Evolutionary conservation across 2,113 vertebrate genomes (phyloP).

Genomic region (Oxyruncus cristatus): DNA sequence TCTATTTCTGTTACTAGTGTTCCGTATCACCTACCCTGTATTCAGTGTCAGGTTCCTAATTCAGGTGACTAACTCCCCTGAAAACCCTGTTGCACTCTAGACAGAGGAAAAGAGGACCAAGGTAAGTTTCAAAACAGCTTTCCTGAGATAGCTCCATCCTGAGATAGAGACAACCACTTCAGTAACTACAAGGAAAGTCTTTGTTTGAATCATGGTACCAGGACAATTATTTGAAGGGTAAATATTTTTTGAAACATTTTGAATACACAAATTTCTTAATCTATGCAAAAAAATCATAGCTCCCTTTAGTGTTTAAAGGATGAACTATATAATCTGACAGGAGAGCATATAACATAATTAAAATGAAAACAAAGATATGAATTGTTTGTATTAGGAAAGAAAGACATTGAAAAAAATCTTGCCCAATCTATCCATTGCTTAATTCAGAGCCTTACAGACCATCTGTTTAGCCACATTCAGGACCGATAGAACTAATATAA

Average conservation of each 20-base stretch:
- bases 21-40: not conserved
- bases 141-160: constrained; percentile 46
- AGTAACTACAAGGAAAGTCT: not conserved
- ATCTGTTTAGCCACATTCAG: not conserved
- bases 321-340: not conserved
- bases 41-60: not conserved
- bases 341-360: not conserved
- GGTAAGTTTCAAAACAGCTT: not conserved
- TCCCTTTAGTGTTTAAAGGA: not conserved
- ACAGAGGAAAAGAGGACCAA: not conserved
- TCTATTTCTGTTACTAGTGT: constrained; percentile 31
- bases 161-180: not conserved
- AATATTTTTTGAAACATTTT: not conserved
- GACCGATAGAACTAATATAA: not conserved
- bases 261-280: not conserved
- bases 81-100: constrained; percentile 27
- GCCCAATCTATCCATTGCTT: not conserved
- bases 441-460: not conserved
- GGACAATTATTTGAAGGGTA: not conserved
- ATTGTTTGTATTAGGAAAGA: not conserved
- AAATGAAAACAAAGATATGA: constrained; percentile 12
- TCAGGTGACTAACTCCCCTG: not conserved
- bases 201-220: not conserved
- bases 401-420: not conserved
- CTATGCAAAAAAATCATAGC: not conserved